Evolutionary conservation across 2,113 vertebrate species (phyloP).

Genomic region (Hydrolagus affinis): DNA sequence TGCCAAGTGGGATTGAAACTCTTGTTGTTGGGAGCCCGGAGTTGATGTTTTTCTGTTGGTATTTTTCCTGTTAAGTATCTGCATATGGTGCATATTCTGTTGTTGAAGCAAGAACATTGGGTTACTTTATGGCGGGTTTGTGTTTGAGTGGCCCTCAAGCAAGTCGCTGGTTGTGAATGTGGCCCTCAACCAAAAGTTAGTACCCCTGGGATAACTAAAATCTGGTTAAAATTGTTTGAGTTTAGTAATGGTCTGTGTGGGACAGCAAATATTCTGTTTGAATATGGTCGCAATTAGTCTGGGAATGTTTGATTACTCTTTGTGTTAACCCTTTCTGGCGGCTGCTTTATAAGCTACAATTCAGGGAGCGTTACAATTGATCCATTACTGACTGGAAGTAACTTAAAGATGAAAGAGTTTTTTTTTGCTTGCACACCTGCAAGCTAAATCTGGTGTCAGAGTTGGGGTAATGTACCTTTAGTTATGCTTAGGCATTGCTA

Average conservation of each 20-base stretch:
- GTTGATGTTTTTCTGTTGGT: too few species aligned
- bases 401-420: not conserved
- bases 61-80: too few species aligned
- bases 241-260: conserved; percentile 14
- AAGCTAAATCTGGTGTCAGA: not conserved
- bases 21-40: too few species aligned
- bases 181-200: too few species aligned
- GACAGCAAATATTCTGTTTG: not conserved
- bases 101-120: too few species aligned
- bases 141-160: too few species aligned
- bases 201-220: not conserved
- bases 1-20: too few species aligned
- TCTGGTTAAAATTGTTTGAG: conserved; percentile 1
- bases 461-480: not conserved
- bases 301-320: conserved; percentile 6
- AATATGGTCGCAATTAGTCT: conserved; percentile 21
- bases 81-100: too few species aligned
- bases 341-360: not conserved
- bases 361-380: not conserved
- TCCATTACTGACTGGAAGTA: not conserved
- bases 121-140: too few species aligned
- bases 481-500: not conserved
- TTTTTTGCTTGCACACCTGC: not conserved
- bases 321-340: conserved; percentile 13
- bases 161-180: too few species aligned